These are phyloP conservation scores for Acleris cristana DNA, from an alignment of 2,888 invertebrate species.

Conservation along the genomic window DNA sequence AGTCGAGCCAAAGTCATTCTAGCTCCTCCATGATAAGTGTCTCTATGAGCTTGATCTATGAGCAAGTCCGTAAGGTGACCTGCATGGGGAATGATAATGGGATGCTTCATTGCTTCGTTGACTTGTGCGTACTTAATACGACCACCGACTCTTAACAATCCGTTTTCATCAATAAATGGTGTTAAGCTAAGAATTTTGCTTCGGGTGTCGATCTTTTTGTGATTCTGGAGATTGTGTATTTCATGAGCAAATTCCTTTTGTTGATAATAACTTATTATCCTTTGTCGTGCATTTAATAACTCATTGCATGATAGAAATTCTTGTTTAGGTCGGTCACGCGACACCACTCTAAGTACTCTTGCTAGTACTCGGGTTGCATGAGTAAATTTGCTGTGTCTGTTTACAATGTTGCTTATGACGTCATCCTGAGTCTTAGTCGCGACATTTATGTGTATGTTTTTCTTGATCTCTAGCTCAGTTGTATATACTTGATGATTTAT, in stretches of 20 bases:
- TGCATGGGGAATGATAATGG: background rate
- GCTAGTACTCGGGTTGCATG: background rate
- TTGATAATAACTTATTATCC: slow-evolving; percentile 16
- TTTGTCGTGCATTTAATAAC: slow-evolving; percentile 18
- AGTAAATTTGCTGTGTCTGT: slow-evolving; percentile 3
- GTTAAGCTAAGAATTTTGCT: background rate
- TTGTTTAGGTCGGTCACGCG: background rate
- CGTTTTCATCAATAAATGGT: background rate
- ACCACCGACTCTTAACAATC: background rate
- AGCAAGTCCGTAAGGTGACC: background rate
- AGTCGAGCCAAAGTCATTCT: slow-evolving; percentile 31
- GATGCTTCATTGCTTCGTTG: background rate
- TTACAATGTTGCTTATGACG: background rate
- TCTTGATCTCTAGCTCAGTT: too few species aligned
- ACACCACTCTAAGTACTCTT: background rate
- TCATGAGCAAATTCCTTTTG: background rate
- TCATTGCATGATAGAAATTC: slow-evolving; percentile 1
- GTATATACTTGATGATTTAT: too few species aligned
- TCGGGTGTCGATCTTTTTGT: background rate
- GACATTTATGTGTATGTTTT: too few species aligned
- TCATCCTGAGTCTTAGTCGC: too few species aligned
- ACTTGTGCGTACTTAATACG: background rate
- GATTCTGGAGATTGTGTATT: background rate
- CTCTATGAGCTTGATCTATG: slow-evolving; percentile 24
- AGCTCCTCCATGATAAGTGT: slow-evolving; percentile 36